Evolutionary conservation across 2,888 invertebrate genomes (phyloP).

Genomic region (Leptogaster cylindrica): DNA sequence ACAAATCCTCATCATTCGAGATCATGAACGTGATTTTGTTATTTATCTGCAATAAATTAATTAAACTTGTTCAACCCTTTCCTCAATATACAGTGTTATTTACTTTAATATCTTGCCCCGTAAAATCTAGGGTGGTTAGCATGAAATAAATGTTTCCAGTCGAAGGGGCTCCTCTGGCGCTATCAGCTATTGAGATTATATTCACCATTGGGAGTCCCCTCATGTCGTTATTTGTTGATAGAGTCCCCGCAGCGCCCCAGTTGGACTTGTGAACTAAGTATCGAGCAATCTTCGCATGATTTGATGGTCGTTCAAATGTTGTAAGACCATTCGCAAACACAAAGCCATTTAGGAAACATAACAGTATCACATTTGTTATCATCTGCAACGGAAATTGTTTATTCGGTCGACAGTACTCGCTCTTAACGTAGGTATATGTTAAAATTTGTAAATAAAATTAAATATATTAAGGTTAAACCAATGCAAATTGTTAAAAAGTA

Average conservation of each 20-base stretch:
- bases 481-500: no score
- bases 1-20: slow-evolving; percentile 56
- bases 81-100: not conserved
- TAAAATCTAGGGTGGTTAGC: slow-evolving; percentile 60
- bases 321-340: no score
- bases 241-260: slow-evolving; percentile 59
- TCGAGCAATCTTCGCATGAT: slow-evolving; percentile 59
- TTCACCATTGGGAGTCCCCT: slow-evolving; percentile 61
- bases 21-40: slow-evolving; percentile 58
- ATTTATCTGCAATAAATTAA: slow-evolving; percentile 50
- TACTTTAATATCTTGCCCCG: slow-evolving; percentile 55
- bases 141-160: slow-evolving; percentile 59
- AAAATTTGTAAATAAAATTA: no score
- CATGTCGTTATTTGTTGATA: slow-evolving; percentile 55
- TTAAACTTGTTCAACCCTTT: not conserved
- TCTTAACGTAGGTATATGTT: no score
- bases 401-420: no score
- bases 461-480: no score
- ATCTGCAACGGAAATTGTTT: no score
- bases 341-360: no score
- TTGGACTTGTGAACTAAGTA: slow-evolving; percentile 57
- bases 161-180: slow-evolving; percentile 51
- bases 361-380: no score
- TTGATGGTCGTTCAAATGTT: slow-evolving; percentile 48
- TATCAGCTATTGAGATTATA: slow-evolving; percentile 60